Conservation (phyloP, 2,113 vertebrate genomes). For the mouse (Mus musculus) region GRCm39 chr10:37048501-37049000, state of each 20-base stretch:
- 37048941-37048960: neutral
- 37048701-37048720: conserved; percentile 71
- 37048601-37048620: conserved; percentile 71
- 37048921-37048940: neutral
- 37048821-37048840: neutral
- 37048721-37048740: conserved; percentile 70
- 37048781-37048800: conserved; percentile 70
- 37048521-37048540: conserved; percentile 62
- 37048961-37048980: neutral
- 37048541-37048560: conserved; percentile 68
- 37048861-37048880: neutral
- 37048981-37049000: conserved; percentile 12
- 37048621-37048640: conserved; percentile 48
- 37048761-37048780: conserved; percentile 77
- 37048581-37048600: neutral
- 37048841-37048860: too few species aligned
- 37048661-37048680: conserved; percentile 21
- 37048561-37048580: conserved; percentile 59
- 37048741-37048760: conserved; percentile 70
- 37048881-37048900: neutral
- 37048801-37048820: conserved; percentile 25
- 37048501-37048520: conserved; percentile 76
- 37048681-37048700: conserved; percentile 65
- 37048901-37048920: neutral
- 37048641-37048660: conserved; percentile 76